Conservation (phyloP, 2,113 vertebrate species). For the Eurypyga helias region DNA sequence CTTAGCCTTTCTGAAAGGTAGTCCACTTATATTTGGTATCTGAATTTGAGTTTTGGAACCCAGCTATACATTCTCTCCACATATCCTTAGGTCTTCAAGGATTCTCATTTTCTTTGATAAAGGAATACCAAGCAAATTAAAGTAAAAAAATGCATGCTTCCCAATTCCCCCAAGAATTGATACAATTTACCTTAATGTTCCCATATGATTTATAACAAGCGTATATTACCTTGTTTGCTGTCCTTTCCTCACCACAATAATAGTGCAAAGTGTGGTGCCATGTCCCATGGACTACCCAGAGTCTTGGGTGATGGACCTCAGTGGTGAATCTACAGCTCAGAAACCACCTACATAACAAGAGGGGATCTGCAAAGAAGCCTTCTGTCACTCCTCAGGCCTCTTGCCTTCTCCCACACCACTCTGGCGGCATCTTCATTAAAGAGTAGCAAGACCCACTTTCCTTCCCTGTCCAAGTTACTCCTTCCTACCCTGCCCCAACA, state of each 20-base stretch:
- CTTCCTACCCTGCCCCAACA: not conserved
- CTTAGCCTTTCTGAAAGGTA: not conserved
- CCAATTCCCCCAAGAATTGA: not conserved
- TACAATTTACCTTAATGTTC: not conserved
- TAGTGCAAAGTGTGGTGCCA: accelerated
- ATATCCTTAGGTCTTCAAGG: not conserved
- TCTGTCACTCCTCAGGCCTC: not conserved
- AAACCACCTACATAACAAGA: not conserved
- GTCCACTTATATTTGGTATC: not conserved
- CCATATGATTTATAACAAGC: not conserved
- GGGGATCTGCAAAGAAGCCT: not conserved
- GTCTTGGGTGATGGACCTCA: not conserved
- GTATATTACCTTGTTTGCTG: not conserved
- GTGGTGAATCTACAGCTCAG: not conserved
- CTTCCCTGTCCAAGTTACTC: not conserved
- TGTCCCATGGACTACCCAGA: not conserved
- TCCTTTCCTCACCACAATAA: not conserved
- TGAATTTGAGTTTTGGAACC: not conserved
- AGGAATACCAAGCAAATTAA: not conserved
- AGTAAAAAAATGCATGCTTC: not conserved
- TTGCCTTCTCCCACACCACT: not conserved
- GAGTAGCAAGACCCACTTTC: not conserved
- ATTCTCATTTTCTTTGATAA: not conserved
- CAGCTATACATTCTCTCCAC: not conserved
- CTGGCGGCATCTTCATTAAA: not conserved